A percentile compares a stretch with the other conserved stretches of the same genome.
phyloP scores from a whole-genome alignment of 2,797 vertebrate genomes.

The Clarias pachynema region DNA sequence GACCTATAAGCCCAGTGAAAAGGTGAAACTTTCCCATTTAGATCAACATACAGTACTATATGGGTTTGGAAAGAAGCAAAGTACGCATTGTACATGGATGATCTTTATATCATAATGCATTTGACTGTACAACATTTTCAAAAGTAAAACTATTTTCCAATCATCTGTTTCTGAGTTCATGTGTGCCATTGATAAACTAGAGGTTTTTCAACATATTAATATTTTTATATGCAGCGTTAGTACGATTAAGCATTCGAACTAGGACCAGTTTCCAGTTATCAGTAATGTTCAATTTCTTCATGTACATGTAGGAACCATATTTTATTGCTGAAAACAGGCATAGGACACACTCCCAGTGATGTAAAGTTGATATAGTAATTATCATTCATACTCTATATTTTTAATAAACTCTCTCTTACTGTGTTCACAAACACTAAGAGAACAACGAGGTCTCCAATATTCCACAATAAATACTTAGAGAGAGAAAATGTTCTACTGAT shows the following conservation, averaged over 20 bases:
- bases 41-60: background rate
- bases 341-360: background rate
- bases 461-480: background rate
- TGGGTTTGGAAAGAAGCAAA: constrained; percentile 15
- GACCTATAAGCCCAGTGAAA: constrained; percentile 26
- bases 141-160: constrained; percentile 49
- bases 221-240: background rate
- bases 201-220: background rate
- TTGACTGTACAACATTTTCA: constrained; percentile 41
- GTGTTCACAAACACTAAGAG: background rate
- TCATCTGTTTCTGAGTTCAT: constrained; percentile 24
- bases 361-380: background rate
- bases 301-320: background rate
- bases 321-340: background rate
- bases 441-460: background rate
- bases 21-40: constrained; percentile 19
- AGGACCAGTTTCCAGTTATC: background rate
- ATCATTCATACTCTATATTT: background rate
- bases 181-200: background rate
- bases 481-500: background rate
- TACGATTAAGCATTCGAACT: background rate
- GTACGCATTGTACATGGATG: constrained; percentile 25
- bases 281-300: too few relatives aligned
- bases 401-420: background rate
- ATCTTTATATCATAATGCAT: constrained; percentile 37